A percentile compares a stretch with the other conserved stretches of the same genome.
These are phyloP conservation scores for Psilanteris sp. DNA, from an alignment of 1,140 invertebrate species.

Conservation along the genomic window DNA sequence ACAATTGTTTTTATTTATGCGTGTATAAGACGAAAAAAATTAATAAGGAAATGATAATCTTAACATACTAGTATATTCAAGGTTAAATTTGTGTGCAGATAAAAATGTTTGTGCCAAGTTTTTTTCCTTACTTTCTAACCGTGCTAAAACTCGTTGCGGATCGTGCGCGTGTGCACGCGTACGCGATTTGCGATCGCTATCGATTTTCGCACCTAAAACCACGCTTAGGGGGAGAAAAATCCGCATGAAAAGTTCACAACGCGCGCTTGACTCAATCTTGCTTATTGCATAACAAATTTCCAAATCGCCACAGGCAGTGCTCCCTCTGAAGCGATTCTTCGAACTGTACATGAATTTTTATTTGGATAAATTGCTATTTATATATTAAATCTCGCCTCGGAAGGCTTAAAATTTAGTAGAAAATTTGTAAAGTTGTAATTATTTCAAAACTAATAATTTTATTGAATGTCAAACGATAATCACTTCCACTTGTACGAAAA, in stretches of 20 bases:
- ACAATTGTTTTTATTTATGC: too few species aligned
- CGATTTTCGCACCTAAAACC: constrained; percentile 56
- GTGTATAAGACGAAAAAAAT: too few species aligned
- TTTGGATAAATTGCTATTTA: too few species aligned
- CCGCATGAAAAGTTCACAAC: constrained; percentile 35
- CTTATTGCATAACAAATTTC: constrained; percentile 69
- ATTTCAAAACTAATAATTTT: too few species aligned
- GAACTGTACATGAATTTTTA: constrained; percentile 47
- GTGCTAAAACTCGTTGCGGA: constrained; percentile 46
- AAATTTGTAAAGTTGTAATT: too few species aligned
- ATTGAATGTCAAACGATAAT: too few species aligned
- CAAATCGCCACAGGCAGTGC: constrained; percentile 38
- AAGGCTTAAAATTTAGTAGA: too few species aligned
- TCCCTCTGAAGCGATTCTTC: constrained; percentile 20
- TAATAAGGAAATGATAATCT: too few species aligned
- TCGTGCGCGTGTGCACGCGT: constrained; percentile 36
- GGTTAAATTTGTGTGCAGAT: constrained; percentile 33
- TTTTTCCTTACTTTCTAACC: constrained; percentile 10
- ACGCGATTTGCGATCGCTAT: constrained; percentile 39
- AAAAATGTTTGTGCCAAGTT: constrained; percentile 3
- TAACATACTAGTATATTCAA: neutral
- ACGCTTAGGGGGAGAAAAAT: constrained; percentile 46
- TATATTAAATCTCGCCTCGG: too few species aligned
- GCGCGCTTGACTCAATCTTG: constrained; percentile 46
- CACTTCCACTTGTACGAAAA: too few species aligned